Evolutionary conservation across 2,113 vertebrate species (phyloP).

Genomic region (Anarrhichthys ocellatus): DNA sequence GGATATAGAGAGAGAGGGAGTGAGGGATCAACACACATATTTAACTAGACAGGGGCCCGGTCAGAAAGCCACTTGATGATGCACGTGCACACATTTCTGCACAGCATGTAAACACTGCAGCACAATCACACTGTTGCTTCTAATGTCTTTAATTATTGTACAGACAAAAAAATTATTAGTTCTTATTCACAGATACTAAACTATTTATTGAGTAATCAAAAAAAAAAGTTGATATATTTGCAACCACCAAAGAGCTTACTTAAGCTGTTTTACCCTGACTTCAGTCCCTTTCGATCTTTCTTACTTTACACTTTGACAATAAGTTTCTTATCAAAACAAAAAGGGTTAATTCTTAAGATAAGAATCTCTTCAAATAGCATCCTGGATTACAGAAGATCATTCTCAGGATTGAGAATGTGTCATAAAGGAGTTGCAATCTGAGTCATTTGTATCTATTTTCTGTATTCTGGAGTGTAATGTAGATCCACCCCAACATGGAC

Average conservation of each 20-base stretch:
- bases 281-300: background rate
- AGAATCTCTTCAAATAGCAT: background rate
- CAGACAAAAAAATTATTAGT: no score
- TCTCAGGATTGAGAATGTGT: background rate
- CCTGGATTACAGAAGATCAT: background rate
- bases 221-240: no score
- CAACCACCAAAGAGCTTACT: background rate
- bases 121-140: constrained; percentile 18
- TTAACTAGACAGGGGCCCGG: constrained; percentile 28
- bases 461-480: no score
- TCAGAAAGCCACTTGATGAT: constrained; percentile 37
- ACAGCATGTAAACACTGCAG: constrained; percentile 10
- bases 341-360: background rate
- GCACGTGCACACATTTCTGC: constrained; percentile 2
- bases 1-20: background rate
- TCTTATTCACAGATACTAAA: no score
- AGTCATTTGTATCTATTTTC: background rate
- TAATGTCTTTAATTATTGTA: no score
- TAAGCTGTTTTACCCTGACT: background rate
- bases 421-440: background rate
- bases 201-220: no score
- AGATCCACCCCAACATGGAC: background rate
- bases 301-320: background rate
- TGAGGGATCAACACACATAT: constrained; percentile 33
- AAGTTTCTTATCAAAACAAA: background rate